Conservation (phyloP, 1,140 invertebrate genomes). For the Heterodera schachtii region DNA sequence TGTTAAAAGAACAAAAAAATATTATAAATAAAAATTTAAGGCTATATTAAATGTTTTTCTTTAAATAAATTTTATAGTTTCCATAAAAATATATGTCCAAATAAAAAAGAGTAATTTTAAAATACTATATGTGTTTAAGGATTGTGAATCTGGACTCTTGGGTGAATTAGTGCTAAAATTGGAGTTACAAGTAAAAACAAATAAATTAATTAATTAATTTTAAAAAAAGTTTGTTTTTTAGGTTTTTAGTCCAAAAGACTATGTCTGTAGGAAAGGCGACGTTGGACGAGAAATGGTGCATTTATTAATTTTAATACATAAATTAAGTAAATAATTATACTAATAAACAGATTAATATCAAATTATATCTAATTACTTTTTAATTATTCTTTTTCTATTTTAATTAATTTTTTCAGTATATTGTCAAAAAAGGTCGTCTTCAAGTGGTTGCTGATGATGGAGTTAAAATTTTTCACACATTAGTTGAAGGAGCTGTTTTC, state of each 20-base stretch:
- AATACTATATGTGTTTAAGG: slow-evolving; percentile 64
- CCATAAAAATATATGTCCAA: no score
- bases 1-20: no score
- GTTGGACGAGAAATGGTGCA: slow-evolving; percentile 83
- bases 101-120: no score
- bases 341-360: no score
- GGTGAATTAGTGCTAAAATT: slow-evolving; percentile 89
- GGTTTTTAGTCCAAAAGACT: slow-evolving; percentile 78
- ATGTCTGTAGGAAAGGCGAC: slow-evolving; percentile 91
- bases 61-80: neutral
- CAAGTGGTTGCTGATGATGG: slow-evolving; percentile 58
- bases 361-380: no score
- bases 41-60: neutral
- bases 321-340: no score
- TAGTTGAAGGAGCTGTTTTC: slow-evolving; percentile 62
- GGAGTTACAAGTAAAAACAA: slow-evolving; percentile 76
- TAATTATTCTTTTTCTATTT: no score
- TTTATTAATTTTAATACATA: neutral
- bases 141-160: slow-evolving; percentile 88
- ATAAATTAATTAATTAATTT: neutral
- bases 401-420: slow-evolving; percentile 71
- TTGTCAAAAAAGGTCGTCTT: slow-evolving; percentile 84
- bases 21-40: no score
- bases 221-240: slow-evolving; percentile 5
- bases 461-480: slow-evolving; percentile 54